Conservation (phyloP, 2,113 vertebrate species). For the Plotosus lineatus region DNA sequence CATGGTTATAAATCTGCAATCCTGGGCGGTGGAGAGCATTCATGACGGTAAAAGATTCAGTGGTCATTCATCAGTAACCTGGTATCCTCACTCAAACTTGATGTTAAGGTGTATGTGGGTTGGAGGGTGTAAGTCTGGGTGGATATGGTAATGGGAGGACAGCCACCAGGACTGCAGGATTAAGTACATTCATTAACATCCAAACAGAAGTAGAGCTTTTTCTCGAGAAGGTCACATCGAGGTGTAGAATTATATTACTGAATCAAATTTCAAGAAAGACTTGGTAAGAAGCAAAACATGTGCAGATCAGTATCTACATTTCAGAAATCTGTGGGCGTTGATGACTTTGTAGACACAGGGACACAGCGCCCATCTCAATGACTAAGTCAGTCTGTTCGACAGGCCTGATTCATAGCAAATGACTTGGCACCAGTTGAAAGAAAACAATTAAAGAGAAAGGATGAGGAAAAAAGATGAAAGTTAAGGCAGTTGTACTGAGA, state of each 20-base stretch:
- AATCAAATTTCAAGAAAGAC: constrained; percentile 4
- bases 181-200: constrained; percentile 4
- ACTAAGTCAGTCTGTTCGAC: constrained; percentile 37
- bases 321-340: constrained; percentile 10
- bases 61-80: constrained; percentile 23
- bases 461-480: constrained; percentile 26
- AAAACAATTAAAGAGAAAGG: constrained; percentile 17
- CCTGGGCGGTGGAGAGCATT: constrained; percentile 6
- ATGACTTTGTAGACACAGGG: constrained; percentile 12
- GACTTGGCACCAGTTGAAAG: constrained; percentile 23
- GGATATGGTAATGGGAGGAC: not conserved
- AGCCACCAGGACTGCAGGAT: not conserved
- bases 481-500: not conserved
- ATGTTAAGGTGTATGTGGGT: not conserved
- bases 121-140: not conserved
- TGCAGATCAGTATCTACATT: constrained; percentile 20
- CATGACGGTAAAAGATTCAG: constrained; percentile 7
- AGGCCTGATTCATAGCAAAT: constrained; percentile 29
- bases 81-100: not conserved
- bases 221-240: not conserved
- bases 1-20: constrained; percentile 2
- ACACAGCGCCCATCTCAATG: constrained; percentile 24
- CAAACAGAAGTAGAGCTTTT: not conserved
- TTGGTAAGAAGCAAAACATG: not conserved
- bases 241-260: not conserved